Percentiles rank a stretch among this genome's conserved stretches.
These are phyloP conservation scores for Pseudopipra pipra DNA, from an alignment of 2,113 vertebrate species.

Conservation along the genomic window DNA sequence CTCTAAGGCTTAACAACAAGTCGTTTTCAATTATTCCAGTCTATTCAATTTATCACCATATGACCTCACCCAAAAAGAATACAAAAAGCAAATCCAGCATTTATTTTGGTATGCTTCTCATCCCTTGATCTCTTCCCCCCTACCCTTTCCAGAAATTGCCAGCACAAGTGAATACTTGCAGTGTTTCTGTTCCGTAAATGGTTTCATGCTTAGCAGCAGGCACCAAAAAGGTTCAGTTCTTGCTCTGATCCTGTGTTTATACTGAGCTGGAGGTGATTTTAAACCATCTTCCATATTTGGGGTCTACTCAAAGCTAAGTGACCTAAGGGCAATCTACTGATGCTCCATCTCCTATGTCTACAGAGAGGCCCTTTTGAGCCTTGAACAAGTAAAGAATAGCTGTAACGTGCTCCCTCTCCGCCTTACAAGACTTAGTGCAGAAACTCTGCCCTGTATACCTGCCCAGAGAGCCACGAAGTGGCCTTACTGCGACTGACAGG, in stretches of 20 bases:
- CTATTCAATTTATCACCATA: not conserved
- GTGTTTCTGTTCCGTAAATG: slow-evolving; percentile 24
- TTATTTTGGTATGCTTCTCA: not conserved
- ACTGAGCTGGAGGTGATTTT: slow-evolving; percentile 42
- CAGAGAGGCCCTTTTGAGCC: not conserved
- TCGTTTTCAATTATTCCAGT: not conserved
- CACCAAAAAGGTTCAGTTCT: slow-evolving; percentile 16
- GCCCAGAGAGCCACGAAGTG: not conserved
- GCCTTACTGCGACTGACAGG: rapidly evolving
- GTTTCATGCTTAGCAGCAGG: slow-evolving; percentile 8
- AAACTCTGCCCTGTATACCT: not conserved
- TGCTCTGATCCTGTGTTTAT: slow-evolving; percentile 51
- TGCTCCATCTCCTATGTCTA: not conserved
- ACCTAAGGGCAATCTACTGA: slow-evolving; percentile 24
- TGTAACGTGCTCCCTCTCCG: not conserved
- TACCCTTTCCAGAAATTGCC: not conserved
- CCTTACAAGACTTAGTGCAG: not conserved
- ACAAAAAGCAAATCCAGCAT: not conserved
- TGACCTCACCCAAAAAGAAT: not conserved
- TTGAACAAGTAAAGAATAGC: not conserved
- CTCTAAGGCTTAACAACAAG: not conserved
- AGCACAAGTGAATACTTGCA: not conserved
- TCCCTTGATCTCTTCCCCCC: not conserved
- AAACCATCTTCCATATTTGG: slow-evolving; percentile 57
- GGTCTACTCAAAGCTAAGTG: not conserved